A percentile compares a stretch with the other conserved stretches of the same genome.
phyloP scores from a whole-genome alignment of 2,888 invertebrate species.

The Meandrusa payeni region DNA sequence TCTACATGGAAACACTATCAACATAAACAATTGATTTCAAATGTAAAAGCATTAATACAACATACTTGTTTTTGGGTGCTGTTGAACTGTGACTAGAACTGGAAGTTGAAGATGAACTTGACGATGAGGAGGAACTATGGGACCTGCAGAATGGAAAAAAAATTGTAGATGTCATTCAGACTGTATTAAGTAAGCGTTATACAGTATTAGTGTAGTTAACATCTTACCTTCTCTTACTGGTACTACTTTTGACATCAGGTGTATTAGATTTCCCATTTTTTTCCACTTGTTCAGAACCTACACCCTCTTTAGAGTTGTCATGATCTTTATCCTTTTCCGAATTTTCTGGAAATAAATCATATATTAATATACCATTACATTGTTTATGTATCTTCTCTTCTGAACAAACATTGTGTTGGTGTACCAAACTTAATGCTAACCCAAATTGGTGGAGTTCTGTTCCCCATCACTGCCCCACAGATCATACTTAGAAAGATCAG shows the following conservation, averaged over 20 bases:
- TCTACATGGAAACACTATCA: too few relatives aligned
- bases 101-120: conserved; percentile 69
- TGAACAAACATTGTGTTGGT: too few relatives aligned
- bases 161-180: too few relatives aligned
- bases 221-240: conserved; percentile 55
- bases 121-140: conserved; percentile 69
- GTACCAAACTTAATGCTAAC: conserved; percentile 36
- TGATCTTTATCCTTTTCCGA: conserved; percentile 52
- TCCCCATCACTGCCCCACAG: conserved; percentile 86
- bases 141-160: conserved; percentile 43
- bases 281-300: conserved; percentile 40
- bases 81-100: conserved; percentile 72
- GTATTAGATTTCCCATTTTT: conserved; percentile 52
- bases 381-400: not conserved
- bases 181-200: too few relatives aligned
- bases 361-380: not conserved
- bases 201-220: too few relatives aligned
- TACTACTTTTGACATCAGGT: conserved; percentile 46
- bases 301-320: conserved; percentile 47
- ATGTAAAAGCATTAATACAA: too few relatives aligned
- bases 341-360: conserved; percentile 41
- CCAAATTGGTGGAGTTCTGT: conserved; percentile 56
- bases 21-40: too few relatives aligned
- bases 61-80: conserved; percentile 67
- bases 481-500: conserved; percentile 89